A percentile compares a stretch with the other conserved stretches of the same genome.
Evolutionary conservation across 2,113 vertebrate genomes (phyloP).

Genomic region (Alethe castanea): DNA sequence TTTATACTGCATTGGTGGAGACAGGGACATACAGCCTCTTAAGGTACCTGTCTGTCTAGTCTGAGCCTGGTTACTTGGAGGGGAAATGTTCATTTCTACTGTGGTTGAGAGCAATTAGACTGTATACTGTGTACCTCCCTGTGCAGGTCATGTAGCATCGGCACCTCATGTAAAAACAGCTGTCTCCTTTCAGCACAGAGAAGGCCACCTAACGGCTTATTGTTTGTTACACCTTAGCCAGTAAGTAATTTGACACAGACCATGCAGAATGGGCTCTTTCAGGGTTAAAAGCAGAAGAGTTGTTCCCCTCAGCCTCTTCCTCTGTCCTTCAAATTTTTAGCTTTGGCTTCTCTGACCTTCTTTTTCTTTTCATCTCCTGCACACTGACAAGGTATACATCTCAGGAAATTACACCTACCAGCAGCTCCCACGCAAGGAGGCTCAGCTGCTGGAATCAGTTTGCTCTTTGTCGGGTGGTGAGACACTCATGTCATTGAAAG

Average conservation of each 20-base stretch:
- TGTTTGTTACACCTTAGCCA: not conserved
- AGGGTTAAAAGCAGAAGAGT: not conserved
- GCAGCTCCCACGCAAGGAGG: not conserved
- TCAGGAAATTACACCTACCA: conserved; percentile 62
- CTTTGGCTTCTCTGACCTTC: conserved; percentile 38
- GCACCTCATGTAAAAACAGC: not conserved
- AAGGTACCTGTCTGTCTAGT: not conserved
- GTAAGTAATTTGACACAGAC: not conserved
- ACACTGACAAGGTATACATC: conserved; percentile 42
- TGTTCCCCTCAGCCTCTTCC: not conserved
- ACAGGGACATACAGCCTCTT: not conserved
- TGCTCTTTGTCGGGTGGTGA: not conserved
- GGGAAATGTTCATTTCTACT: not conserved
- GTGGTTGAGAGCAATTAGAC: not conserved
- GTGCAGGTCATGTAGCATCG: not conserved
- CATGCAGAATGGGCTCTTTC: not conserved
- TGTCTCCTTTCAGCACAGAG: not conserved
- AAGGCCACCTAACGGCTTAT: not conserved
- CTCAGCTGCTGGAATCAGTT: not conserved
- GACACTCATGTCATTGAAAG: conserved; percentile 4
- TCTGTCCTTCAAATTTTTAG: conserved; percentile 24
- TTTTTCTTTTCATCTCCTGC: conserved; percentile 47
- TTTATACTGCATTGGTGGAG: not conserved
- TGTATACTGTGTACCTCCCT: not conserved
- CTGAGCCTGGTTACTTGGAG: not conserved